phyloP scores from a whole-genome alignment of 2,888 invertebrate species.

The Macaria liturata region DNA sequence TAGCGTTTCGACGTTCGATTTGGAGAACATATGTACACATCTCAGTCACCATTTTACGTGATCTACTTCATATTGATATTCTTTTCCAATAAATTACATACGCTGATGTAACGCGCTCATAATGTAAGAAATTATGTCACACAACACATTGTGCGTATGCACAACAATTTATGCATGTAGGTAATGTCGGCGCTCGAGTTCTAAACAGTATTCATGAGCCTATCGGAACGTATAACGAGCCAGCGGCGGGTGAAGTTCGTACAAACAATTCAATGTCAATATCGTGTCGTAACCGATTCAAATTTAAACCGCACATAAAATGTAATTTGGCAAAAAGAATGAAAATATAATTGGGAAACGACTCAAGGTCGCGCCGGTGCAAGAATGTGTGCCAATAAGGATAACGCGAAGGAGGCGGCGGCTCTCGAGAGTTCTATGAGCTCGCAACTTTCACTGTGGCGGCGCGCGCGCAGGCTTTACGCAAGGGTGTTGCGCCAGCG shows the following conservation, averaged over 20 bases:
- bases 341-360: constrained; percentile 8
- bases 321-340: constrained; percentile 3
- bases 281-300: constrained; percentile 17
- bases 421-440: constrained; percentile 60
- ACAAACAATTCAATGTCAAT: constrained; percentile 22
- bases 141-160: too few relatives aligned
- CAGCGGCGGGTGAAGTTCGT: constrained; percentile 17
- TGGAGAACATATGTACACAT: too few relatives aligned
- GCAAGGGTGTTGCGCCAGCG: constrained; percentile 81
- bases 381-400: constrained; percentile 25
- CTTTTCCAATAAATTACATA: not conserved
- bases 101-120: not conserved
- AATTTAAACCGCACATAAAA: constrained; percentile 3
- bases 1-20: too few relatives aligned
- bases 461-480: constrained; percentile 64
- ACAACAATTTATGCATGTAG: not conserved
- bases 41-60: not conserved
- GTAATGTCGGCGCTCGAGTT: constrained; percentile 5
- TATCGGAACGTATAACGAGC: constrained; percentile 8
- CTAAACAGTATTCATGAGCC: constrained; percentile 7
- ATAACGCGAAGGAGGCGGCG: constrained; percentile 35
- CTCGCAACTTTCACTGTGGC: constrained; percentile 71
- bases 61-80: constrained; percentile 1
- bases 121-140: constrained; percentile 3
- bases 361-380: constrained; percentile 22